These are phyloP conservation scores for Esox lucius DNA, from an alignment of 2,797 vertebrate species.

Conservation along the genomic window DNA sequence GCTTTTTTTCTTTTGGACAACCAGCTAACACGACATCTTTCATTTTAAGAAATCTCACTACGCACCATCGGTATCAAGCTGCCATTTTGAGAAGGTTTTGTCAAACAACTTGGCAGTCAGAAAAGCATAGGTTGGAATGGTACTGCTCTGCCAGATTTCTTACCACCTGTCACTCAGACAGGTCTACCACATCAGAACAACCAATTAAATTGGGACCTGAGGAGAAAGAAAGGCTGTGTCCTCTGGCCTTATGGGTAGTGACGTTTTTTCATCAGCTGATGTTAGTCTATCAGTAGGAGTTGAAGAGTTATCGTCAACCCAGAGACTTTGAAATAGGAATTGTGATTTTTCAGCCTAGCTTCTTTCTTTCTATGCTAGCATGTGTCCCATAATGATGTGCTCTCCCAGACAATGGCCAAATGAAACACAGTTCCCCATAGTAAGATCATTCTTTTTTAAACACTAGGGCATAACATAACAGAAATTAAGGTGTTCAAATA, in stretches of 20 bases:
- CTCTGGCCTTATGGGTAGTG: conserved; percentile 32
- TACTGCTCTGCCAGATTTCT: not conserved
- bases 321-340: conserved; percentile 32
- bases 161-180: not conserved
- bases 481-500: not conserved
- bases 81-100: not conserved
- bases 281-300: not conserved
- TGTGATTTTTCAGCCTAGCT: too few relatives aligned
- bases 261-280: not conserved
- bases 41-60: not conserved
- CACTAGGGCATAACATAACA: conserved; percentile 21
- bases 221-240: not conserved
- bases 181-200: not conserved
- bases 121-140: not conserved
- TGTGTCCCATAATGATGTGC: conserved; percentile 16
- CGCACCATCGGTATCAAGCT: not conserved
- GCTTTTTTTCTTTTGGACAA: not conserved
- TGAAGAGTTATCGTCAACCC: conserved; percentile 4
- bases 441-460: conserved; percentile 42
- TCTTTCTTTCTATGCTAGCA: conserved; percentile 1
- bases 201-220: not conserved
- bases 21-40: not conserved
- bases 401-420: conserved; percentile 45
- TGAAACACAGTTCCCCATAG: conserved; percentile 49
- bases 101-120: not conserved